Evolutionary conservation across 2,113 vertebrate species (phyloP), one percentile per base, ranked within the genome.

Genomic region (Forbesichthys agassizii): DNA sequence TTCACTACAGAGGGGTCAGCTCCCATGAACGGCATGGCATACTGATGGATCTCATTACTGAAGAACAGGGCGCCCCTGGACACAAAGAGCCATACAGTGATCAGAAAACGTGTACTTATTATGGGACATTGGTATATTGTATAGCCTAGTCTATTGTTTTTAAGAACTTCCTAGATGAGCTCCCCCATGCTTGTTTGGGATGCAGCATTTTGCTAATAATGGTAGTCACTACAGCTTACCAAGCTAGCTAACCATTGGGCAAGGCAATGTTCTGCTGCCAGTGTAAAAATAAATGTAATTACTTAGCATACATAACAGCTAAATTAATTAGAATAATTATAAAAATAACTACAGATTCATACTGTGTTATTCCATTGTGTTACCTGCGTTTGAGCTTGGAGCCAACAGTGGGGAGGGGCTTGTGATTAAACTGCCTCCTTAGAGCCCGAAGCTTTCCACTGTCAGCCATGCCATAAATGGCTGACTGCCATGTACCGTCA

Each of bases 401-500:
- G 61, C 96, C 96, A 57, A 94, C 56, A n/a, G 86, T 20, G 33
- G 94, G 94, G 36, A 98, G 84, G 59, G 95, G 93, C 78, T 94
- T 94, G 76, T 94, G 66, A 75, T 91, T 91, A 64, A 95, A 89
- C 82, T 94, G 88, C 71, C 85, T 93, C 72, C 96, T 90, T 52
- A 98, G 89, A 69, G 80, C 91, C 75, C 70, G 92, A 48, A 98
- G 91, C 57, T 82, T 91, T 1, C 57, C 80, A 48, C 92, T 54
- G 75, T 95, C 93, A 5, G 93, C 88, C 48, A 96, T 85, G 51
- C 96, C 94, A 12, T 96, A 90, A 77, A 98, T 4, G 47, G 94
- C 95, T 0, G 96, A 98, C 86, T 96, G 94, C 96, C 96, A 98
- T 2, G 96, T 98, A 48, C 94, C 95, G 51, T 96, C 95, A 42